These are phyloP conservation scores for Pteria penguin DNA, from an alignment of 2,888 invertebrate genomes.

Conservation along the genomic window DNA sequence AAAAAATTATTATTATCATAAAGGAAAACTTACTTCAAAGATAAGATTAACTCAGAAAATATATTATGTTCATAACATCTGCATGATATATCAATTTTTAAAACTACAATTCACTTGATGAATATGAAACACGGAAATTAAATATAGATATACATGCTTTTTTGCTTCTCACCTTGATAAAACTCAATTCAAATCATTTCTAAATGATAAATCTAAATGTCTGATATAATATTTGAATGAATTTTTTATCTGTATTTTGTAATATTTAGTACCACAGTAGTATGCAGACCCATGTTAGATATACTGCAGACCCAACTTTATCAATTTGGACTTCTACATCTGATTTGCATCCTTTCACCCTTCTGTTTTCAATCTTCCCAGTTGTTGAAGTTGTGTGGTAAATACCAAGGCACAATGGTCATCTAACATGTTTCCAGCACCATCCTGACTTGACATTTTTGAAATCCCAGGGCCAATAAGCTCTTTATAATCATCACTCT, in stretches of 20 bases:
- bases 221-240: not conserved
- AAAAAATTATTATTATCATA: too few species aligned
- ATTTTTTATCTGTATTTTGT: not conserved
- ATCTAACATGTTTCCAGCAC: not conserved
- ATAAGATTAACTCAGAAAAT: too few species aligned
- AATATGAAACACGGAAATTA: too few species aligned
- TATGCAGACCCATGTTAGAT: not conserved
- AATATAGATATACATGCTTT: too few species aligned
- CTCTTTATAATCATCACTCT: not conserved
- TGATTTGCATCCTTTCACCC: not conserved
- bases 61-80: too few species aligned
- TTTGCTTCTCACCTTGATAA: too few species aligned
- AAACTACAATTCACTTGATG: too few species aligned
- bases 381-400: not conserved
- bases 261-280: not conserved
- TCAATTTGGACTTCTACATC: not conserved
- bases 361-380: not conserved
- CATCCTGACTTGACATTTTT: not conserved
- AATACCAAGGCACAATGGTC: not conserved
- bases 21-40: too few species aligned
- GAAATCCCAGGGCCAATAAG: not conserved
- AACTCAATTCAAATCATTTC: too few species aligned
- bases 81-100: too few species aligned
- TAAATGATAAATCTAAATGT: not conserved
- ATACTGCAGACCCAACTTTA: not conserved